Percentiles rank a stretch among this genome's conserved stretches.
Conservation (phyloP, 2,797 vertebrate species). For the Menidia menidia region DNA sequence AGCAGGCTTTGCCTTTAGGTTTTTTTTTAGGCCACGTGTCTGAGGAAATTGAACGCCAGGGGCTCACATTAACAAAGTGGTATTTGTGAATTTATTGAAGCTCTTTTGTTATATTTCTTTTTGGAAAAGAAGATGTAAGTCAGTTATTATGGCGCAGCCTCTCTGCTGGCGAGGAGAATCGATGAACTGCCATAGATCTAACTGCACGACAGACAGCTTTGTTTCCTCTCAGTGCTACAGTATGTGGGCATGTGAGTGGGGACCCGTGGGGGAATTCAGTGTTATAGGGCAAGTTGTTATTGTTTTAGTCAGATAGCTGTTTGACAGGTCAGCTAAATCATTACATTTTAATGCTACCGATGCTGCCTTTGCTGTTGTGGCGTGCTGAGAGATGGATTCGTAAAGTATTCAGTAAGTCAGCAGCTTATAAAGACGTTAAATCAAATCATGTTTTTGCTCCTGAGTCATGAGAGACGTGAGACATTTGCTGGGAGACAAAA, state of each 20-base stretch:
- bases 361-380: slow-evolving; percentile 27
- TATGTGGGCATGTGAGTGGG: slow-evolving; percentile 7
- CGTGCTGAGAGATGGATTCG: slow-evolving; percentile 32
- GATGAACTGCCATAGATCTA: slow-evolving; percentile 47
- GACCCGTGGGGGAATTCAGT: slow-evolving; percentile 49
- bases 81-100: slow-evolving; percentile 31
- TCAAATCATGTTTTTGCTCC: slow-evolving; percentile 32
- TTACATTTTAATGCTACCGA: slow-evolving; percentile 36
- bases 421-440: slow-evolving; percentile 27
- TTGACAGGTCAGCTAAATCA: slow-evolving; percentile 37
- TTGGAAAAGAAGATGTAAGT: slow-evolving; percentile 16
- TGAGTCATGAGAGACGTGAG: slow-evolving; percentile 37
- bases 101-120: slow-evolving; percentile 20
- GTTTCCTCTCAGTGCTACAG: slow-evolving; percentile 32
- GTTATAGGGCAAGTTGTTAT: slow-evolving; percentile 48
- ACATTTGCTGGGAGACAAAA: slow-evolving; percentile 41
- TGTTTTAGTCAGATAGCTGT: slow-evolving; percentile 39
- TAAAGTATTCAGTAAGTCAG: slow-evolving; percentile 47
- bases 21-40: slow-evolving; percentile 12
- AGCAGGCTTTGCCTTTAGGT: slow-evolving; percentile 23
- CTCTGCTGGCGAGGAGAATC: slow-evolving; percentile 25
- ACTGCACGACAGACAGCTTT: slow-evolving; percentile 43
- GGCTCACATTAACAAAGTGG: slow-evolving; percentile 18
- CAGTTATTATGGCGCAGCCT: slow-evolving; percentile 28
- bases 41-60: background rate